Base-by-base conservation (phyloP, 1,140 invertebrate genomes). In the Hylaeus volcanicus region DNA sequence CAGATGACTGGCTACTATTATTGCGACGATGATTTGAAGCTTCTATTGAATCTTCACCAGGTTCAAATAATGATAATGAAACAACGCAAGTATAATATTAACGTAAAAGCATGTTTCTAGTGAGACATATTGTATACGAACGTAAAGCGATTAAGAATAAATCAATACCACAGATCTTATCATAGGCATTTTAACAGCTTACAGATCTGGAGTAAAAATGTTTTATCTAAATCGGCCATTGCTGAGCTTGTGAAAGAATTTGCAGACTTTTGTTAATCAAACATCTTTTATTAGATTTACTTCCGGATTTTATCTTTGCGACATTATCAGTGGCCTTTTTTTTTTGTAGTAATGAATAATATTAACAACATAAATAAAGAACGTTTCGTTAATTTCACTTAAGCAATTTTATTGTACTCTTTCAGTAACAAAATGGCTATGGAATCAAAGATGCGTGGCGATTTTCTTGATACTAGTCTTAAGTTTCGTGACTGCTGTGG, bases 371-470 rank as follows among this genome's bases (percentile, higher is more conserved):
- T 75, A 66, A 11, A 12, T 37, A 4, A 43, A 26, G 15, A 55
- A 11, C n/a, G n/a, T 5, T 1, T 60, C 41, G 37, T 41, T 26
- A 41, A 9, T n/a, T 45, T 55, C 15, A 43, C 11, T 58, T 41
- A 76, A 58, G 41, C 45, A 60, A 45, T 39, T 15, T 3, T 72
- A 60, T 78, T 58, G 9, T 78, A 60, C 76, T 64, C 56, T 83
- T 86, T 15, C 43, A 86, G 84, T 86, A 69, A 69, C 45, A 58
- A 76, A 86, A 72, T 88, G 84, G 88, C 43, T 88, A n/a, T 90
- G 85, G 88, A 89, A 86, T 0, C 88, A 89, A 88, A 87, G 78
- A 72, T 90, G 86, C 39, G 83, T 83, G 5, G 77, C 81, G 9
- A 69, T 90, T 55, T 48, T 86, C 2, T 84, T 85, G 76, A 14